Base-by-base conservation (phyloP, 2,888 invertebrate genomes). In the Thecocarcelia acutangulata region DNA sequence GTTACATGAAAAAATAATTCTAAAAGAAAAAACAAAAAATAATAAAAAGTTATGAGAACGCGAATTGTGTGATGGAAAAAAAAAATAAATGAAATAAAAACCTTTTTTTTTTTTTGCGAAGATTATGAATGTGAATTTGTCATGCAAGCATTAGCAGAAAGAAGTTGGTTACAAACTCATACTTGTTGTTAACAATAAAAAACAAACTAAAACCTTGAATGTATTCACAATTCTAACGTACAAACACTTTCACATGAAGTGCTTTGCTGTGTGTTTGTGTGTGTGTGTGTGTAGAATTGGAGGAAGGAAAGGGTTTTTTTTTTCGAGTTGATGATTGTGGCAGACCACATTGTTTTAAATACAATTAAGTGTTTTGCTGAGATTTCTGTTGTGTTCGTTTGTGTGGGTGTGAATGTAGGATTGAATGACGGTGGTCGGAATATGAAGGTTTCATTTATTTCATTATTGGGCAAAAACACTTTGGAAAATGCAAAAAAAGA, bases 91-190 rank as follows among this genome's bases (percentile, higher is more conserved):
- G 24, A 69, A 79, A 79, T 72, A 61, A 70, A 73, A 70, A 75
- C 78, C 81, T 69, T 81, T 74, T 58, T 78, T 69, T 78, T 75
- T 59, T 76, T 58, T 74, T 72, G 73, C 24, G 66, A 80, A 74
- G 78, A 80, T 89, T 89, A 89, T 88, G 88, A 89, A 89, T 89
- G 89, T 87, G 89, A 85, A 87, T 86, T 88, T 89, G 89, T 88
- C 89, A 89, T 89, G 89, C 89, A 86, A 89, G 89, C 89, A 88
- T 89, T 89, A 88, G 87, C 72, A 63, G 13, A 48, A 66, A 63
- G 13, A 48, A 66, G 52, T 68, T 61, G 68, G 19, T 19, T 48
- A 44, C 68, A 61, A 61, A 66, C 73, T 54, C 73, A 73, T 15
- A 52, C 63, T 28, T 64, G 58, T 19, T 42, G n/a, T 48, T 40